phyloP scores from a whole-genome alignment of 1,140 invertebrate species.

The Triops longicaudatus region DNA sequence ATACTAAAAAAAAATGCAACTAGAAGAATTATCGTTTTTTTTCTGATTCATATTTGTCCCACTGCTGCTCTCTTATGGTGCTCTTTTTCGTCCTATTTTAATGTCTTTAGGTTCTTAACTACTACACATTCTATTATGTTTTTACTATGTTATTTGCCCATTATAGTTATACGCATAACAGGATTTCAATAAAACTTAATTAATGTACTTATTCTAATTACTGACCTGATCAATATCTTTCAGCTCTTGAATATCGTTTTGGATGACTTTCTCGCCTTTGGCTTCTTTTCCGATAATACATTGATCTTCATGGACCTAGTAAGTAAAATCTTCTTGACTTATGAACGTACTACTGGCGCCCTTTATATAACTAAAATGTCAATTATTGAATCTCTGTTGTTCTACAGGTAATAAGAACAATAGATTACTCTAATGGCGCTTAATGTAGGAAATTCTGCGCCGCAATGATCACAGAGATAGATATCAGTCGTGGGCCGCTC shows the following conservation, averaged over 20 bases:
- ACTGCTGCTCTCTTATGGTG: no score
- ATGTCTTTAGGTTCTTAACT: no score
- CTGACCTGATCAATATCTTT: conserved; percentile 19
- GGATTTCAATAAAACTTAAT: not conserved
- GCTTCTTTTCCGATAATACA: conserved; percentile 18
- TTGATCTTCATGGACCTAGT: conserved; percentile 18
- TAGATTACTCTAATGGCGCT: conserved; percentile 47
- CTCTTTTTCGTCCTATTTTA: no score
- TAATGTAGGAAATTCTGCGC: conserved; percentile 50
- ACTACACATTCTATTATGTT: no score
- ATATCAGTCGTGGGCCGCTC: conserved; percentile 52
- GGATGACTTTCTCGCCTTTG: not conserved
- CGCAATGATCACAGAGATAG: conserved; percentile 63
- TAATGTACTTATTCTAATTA: not conserved
- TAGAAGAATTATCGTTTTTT: no score
- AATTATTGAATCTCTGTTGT: not conserved
- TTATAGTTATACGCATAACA: no score
- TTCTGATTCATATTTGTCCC: no score
- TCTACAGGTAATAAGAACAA: not conserved
- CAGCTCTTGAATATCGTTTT: not conserved
- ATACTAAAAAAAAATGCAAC: no score
- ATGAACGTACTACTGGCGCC: not conserved
- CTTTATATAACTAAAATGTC: not conserved
- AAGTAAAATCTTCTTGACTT: not conserved
- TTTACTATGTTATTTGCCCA: no score